phyloP scores from a whole-genome alignment of 2,797 vertebrate genomes.

The Bradypodion ventrale region DNA sequence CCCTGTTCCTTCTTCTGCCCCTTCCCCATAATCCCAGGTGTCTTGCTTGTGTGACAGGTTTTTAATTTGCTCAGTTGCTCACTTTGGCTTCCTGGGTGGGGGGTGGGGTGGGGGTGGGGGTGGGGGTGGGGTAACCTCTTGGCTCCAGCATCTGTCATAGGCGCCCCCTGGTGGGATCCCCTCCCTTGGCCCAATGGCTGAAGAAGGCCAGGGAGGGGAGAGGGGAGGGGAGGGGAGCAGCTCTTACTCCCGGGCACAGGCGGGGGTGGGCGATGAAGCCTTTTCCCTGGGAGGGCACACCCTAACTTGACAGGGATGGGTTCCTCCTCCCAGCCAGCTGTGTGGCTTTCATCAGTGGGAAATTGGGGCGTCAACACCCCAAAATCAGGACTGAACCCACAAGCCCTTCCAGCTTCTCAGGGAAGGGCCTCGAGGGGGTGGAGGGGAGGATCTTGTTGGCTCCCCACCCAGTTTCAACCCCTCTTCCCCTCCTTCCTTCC shows the following conservation, averaged over 20 bases:
- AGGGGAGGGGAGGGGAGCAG: no score
- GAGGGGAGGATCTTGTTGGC: not conserved
- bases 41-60: not conserved
- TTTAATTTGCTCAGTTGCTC: no score
- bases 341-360: not conserved
- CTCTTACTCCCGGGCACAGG: not conserved
- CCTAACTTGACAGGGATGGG: not conserved
- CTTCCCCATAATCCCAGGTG: not conserved
- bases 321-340: rapidly evolving
- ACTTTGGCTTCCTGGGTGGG: no score
- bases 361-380: not conserved
- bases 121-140: no score
- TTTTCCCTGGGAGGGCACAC: not conserved
- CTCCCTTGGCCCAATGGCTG: no score
- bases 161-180: no score
- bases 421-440: no score
- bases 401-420: not conserved
- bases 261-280: not conserved
- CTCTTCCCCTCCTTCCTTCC: no score
- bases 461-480: no score
- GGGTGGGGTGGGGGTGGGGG: no score
- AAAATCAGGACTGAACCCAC: not conserved
- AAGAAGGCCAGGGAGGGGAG: not conserved
- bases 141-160: no score
- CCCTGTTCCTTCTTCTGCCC: no score